A percentile compares a stretch with the other conserved stretches of the same genome.
Evolutionary conservation across 2,113 vertebrate species (phyloP).

Genomic region (Chrysemys picta): DNA sequence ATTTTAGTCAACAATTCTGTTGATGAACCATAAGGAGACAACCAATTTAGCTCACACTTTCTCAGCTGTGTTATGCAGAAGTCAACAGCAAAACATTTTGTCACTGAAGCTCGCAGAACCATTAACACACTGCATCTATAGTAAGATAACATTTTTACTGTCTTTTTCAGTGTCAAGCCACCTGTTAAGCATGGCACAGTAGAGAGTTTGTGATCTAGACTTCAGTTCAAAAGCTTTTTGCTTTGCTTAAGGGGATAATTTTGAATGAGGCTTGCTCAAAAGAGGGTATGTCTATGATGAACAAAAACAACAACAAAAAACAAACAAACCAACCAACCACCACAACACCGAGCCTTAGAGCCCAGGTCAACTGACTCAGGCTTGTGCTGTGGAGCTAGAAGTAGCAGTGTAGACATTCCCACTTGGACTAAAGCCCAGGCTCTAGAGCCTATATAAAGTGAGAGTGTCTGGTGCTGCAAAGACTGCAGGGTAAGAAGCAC

Average conservation of each 20-base stretch:
- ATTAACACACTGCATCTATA: too few relatives aligned
- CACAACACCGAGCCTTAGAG: neutral
- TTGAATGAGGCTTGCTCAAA: neutral
- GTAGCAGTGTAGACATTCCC: too few relatives aligned
- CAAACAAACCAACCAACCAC: too few relatives aligned
- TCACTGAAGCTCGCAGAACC: neutral
- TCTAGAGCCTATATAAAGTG: too few relatives aligned
- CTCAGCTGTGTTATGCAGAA: neutral
- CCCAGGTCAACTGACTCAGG: neutral
- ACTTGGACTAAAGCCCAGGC: too few relatives aligned
- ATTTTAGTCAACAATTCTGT: neutral
- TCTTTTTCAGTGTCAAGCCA: neutral
- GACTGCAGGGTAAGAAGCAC: neutral
- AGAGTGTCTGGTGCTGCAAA: neutral
- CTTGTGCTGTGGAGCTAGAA: neutral
- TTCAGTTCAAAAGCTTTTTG: neutral
- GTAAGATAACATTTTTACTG: neutral
- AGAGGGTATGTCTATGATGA: neutral
- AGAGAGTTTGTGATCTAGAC: neutral
- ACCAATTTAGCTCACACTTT: neutral
- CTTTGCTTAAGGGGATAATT: neutral
- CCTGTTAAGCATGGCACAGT: neutral
- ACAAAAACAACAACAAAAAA: neutral
- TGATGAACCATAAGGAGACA: neutral
- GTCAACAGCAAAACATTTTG: neutral